Base-by-base conservation (phyloP, 2,888 invertebrate genomes). In the Drosophila colorata region DNA sequence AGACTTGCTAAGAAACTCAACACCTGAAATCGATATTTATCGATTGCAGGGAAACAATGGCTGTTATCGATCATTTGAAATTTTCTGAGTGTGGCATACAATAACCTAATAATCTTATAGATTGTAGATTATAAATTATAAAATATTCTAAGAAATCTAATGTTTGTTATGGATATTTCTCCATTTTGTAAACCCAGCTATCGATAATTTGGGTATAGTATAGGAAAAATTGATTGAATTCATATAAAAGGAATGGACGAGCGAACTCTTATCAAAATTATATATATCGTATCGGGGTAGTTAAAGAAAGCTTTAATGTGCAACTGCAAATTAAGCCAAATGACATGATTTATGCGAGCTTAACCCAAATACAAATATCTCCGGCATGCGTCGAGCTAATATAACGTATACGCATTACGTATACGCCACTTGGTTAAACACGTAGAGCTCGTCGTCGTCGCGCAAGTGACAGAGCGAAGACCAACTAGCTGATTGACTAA, bases 381-480 rank as follows among this genome's bases (percentile, higher is more conserved):
- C 8, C 4, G 20, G 43, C 49, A 33, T 52, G 55, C 23, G 43
- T 41, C 48, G 41, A 48, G 46, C 60, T 44, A 48, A 78, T 69
- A 63, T 76, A n/a, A 23, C 16, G 47, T 28, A 28, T 47, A 23
- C 47, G n/a, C 23, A 52, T 74, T 69, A 70, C 65, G 69, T 68
- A 80, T 83, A 83, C 80, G 88, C 77, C 80, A 65, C 64, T 61
- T 72, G 59, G 65, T 33, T 47, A 31, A 46, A 58, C 70, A 66
- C 71, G 79, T 75, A 61, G 25, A 20, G 1, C 33, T 2, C 35
- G 33, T 13, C 33, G 33, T 9, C 8, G 33, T 28, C 14, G 44
- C 33, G 43, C 31, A 28, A 58, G 47, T 18, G 46, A 35, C 66
- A 66, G 67, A 53, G 41, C 41, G 28, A 25, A 23, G 43, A 44